A percentile compares a stretch with the other conserved stretches of the same genome.
Conservation (phyloP, 2,113 vertebrate species). For the Cyphomyrus discorhynchus region DNA sequence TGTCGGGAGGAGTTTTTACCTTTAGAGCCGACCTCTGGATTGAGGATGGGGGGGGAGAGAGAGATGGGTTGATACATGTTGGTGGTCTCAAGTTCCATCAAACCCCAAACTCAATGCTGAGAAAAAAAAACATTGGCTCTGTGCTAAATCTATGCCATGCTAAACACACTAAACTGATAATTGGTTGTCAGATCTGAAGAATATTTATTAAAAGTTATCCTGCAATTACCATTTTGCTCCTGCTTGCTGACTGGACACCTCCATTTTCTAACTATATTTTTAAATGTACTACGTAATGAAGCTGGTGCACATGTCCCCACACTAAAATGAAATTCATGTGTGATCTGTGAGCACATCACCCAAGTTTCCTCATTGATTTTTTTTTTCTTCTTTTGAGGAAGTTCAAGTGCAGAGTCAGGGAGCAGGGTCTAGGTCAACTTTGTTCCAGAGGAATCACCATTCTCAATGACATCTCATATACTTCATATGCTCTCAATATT, state of each 20-base stretch:
- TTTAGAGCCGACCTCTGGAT: not conserved
- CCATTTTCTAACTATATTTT: not conserved
- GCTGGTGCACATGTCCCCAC: not conserved
- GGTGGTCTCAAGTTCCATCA: conserved; percentile 5
- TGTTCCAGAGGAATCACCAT: not conserved
- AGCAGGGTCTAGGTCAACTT: not conserved
- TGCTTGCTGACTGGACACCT: not conserved
- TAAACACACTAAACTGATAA: not conserved
- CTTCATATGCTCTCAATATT: not conserved
- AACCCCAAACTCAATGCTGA: not conserved
- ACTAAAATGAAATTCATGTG: not conserved
- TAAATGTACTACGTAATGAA: not conserved
- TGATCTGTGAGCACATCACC: not conserved
- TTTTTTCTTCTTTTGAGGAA: not conserved
- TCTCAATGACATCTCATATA: not conserved
- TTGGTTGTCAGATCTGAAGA: not conserved
- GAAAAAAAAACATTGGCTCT: not conserved
- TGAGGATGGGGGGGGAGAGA: not conserved
- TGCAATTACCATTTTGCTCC: not conserved
- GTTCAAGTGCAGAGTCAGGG: not conserved
- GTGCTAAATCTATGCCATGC: not conserved
- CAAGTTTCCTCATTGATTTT: not conserved
- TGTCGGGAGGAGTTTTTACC: conserved; percentile 33
- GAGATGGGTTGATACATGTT: not conserved
- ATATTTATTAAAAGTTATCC: not conserved